Percentiles rank a stretch among this genome's conserved stretches.
These are phyloP conservation scores for Gallinago undulata DNA, from an alignment of 2,113 vertebrate genomes.

Conservation along the genomic window DNA sequence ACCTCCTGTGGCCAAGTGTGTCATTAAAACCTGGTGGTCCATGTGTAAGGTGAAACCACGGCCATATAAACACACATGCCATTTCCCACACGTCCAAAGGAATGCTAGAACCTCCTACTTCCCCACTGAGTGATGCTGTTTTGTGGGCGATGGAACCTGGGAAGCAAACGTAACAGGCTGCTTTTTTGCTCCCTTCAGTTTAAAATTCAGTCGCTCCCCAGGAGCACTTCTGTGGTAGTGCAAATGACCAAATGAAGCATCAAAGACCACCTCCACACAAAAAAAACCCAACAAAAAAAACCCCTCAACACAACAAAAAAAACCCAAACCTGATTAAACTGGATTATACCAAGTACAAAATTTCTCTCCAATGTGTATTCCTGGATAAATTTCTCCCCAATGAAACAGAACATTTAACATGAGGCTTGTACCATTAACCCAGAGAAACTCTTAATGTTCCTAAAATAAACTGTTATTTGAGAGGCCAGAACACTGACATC, in stretches of 20 bases:
- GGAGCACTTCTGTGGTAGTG: not conserved
- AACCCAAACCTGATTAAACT: not conserved
- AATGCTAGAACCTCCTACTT: constrained; percentile 59
- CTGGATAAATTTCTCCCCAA: not conserved
- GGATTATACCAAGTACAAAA: not conserved
- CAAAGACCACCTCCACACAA: not conserved
- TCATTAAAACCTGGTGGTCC: constrained; percentile 76
- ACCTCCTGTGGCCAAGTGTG: constrained; percentile 67
- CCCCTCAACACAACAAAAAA: no score
- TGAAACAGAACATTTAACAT: not conserved
- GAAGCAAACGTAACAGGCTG: constrained; percentile 37
- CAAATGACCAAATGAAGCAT: constrained; percentile 10
- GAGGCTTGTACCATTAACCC: not conserved
- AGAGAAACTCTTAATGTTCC: not conserved
- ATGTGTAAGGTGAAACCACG: constrained; percentile 73
- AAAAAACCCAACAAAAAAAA: no score
- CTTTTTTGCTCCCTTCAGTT: constrained; percentile 12
- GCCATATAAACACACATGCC: constrained; percentile 69
- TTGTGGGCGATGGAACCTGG: constrained; percentile 39
- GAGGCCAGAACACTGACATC: not conserved
- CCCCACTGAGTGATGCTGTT: constrained; percentile 47
- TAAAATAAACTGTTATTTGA: not conserved
- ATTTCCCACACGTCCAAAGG: constrained; percentile 66
- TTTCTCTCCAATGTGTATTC: not conserved
- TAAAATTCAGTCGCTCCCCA: not conserved